These are phyloP conservation scores for Cryptoblepharus egeriae DNA, from an alignment of 2,797 vertebrate genomes.

Conservation along the genomic window DNA sequence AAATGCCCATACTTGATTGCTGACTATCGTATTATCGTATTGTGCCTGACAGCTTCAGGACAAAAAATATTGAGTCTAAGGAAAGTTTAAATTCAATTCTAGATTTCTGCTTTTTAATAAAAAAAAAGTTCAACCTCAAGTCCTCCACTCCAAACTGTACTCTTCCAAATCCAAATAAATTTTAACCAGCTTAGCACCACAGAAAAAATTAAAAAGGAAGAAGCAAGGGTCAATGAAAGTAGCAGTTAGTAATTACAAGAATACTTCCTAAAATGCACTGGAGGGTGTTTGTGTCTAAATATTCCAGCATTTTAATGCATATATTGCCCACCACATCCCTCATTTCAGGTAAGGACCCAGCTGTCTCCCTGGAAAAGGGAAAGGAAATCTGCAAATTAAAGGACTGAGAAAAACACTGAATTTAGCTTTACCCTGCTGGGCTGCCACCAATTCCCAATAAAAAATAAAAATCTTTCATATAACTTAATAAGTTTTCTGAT, in stretches of 20 bases:
- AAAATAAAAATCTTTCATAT: too few species aligned
- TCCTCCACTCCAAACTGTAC: slow-evolving; percentile 59
- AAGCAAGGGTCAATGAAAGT: slow-evolving; percentile 12
- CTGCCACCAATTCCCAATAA: slow-evolving; percentile 58
- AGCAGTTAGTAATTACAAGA: background rate
- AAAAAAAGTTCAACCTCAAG: slow-evolving; percentile 58
- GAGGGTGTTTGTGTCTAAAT: background rate
- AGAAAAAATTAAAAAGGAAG: slow-evolving; percentile 58
- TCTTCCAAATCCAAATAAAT: slow-evolving; percentile 52
- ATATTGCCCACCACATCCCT: background rate
- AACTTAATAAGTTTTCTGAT: background rate
- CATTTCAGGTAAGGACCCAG: slow-evolving; percentile 18
- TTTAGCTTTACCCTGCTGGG: slow-evolving; percentile 61
- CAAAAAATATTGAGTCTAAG: background rate
- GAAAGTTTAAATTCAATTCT: slow-evolving; percentile 19
- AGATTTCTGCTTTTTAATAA: slow-evolving; percentile 63
- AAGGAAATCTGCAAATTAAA: slow-evolving; percentile 26
- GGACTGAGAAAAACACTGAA: background rate
- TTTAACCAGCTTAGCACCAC: slow-evolving; percentile 68
- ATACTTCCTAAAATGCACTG: slow-evolving; percentile 8
- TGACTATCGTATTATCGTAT: background rate
- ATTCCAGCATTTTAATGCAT: background rate
- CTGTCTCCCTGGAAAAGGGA: background rate
- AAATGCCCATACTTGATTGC: background rate
- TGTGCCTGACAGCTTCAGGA: background rate